Evolutionary conservation across 2,113 vertebrate species (phyloP).

Genomic region (Poeciliopsis turrubarensis): DNA sequence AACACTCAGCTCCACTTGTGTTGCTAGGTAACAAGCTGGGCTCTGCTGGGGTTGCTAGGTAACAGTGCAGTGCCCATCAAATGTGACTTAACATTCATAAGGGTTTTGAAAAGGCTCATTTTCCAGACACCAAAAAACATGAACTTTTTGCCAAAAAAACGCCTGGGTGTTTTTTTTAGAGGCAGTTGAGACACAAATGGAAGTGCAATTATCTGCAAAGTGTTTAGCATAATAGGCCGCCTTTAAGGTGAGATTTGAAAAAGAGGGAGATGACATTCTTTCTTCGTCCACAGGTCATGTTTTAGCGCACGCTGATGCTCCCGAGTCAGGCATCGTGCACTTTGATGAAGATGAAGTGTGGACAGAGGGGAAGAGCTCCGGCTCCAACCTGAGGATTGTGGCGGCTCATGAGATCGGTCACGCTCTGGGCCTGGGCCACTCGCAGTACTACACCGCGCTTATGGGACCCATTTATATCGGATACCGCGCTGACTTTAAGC

Average conservation of each 20-base stretch:
- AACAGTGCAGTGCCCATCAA: too few species aligned
- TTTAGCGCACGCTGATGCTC: slow-evolving; percentile 86
- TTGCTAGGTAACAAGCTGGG: too few species aligned
- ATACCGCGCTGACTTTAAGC: slow-evolving; percentile 79
- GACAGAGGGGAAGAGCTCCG: slow-evolving; percentile 81
- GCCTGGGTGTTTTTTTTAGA: too few species aligned
- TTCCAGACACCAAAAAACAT: too few species aligned
- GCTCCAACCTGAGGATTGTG: slow-evolving; percentile 86
- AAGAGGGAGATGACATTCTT: background rate
- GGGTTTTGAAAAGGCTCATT: too few species aligned
- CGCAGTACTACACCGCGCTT: slow-evolving; percentile 78
- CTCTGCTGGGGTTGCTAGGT: too few species aligned
- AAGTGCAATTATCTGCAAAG: too few species aligned
- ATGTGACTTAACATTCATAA: too few species aligned
- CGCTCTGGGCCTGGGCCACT: slow-evolving; percentile 88
- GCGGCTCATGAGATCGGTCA: slow-evolving; percentile 89
- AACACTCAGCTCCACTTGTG: too few species aligned
- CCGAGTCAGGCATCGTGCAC: slow-evolving; percentile 85
- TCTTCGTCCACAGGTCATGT: slow-evolving; percentile 74
- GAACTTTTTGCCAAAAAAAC: too few species aligned
- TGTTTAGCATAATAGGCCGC: too few species aligned
- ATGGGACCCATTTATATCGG: slow-evolving; percentile 88
- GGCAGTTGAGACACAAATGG: too few species aligned
- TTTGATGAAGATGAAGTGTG: slow-evolving; percentile 86
- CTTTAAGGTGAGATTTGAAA: background rate